Conservation (phyloP, 2,888 invertebrate genomes). For the Xylota segnis region DNA sequence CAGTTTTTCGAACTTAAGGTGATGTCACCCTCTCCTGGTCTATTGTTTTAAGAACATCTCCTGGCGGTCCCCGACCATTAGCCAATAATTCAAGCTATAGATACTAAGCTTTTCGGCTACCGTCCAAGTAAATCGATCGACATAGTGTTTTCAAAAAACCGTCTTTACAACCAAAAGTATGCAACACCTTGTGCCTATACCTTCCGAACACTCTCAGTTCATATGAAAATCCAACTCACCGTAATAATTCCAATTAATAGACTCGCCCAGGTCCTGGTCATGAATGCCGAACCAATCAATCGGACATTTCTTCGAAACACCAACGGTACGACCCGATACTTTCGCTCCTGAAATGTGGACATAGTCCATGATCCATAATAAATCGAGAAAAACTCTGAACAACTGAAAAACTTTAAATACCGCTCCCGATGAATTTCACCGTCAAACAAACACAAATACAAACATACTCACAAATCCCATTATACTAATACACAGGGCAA, state of each 20-base stretch:
- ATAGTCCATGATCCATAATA: slow-evolving; percentile 49
- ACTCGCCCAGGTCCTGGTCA: slow-evolving; percentile 78
- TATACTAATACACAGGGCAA: slow-evolving; percentile 77
- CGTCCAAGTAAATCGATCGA: too few relatives aligned
- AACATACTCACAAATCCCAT: slow-evolving; percentile 78
- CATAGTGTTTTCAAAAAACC: too few relatives aligned
- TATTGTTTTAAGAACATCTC: too few relatives aligned
- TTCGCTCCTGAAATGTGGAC: slow-evolving; percentile 78
- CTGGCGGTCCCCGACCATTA: too few relatives aligned
- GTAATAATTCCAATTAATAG: slow-evolving; percentile 57
- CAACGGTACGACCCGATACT: slow-evolving; percentile 78
- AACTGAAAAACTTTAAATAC: slow-evolving; percentile 77
- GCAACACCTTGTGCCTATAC: too few relatives aligned
- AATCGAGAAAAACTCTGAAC: slow-evolving; percentile 68
- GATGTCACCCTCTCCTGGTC: too few relatives aligned
- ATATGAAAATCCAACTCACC: slow-evolving; percentile 36
- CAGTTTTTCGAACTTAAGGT: too few relatives aligned
- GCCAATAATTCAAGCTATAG: too few relatives aligned
- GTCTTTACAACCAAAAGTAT: too few relatives aligned
- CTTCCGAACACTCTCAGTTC: too few relatives aligned
- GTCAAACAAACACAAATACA: background rate
- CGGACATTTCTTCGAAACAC: slow-evolving; percentile 78
- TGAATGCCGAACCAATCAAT: slow-evolving; percentile 78
- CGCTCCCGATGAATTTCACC: background rate
- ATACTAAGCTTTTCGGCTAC: too few relatives aligned